Evolutionary conservation across 2,797 vertebrate genomes (phyloP), one percentile per base, ranked within the genome.

Genomic region (Amblyraja radiata): DNA sequence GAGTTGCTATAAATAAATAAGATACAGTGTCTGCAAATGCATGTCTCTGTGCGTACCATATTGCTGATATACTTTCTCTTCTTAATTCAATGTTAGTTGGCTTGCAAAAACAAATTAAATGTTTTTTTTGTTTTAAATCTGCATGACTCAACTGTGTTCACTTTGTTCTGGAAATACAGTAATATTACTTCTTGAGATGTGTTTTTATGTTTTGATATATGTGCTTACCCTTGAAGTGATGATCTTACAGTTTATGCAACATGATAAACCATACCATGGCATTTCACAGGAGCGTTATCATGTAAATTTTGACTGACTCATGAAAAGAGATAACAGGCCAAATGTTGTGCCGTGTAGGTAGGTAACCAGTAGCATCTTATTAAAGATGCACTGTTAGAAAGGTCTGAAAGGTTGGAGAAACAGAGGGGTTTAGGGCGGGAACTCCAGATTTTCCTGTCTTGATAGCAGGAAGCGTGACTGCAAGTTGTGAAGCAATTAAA

Each of bases 131-230:
- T 88, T 88, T 88, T 88, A 68, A 88, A 68, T 14, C n/a, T 88
- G 84, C 84, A 88, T 88, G 84, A 36, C 32, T 88, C 32, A 32
- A 68, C 28, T 88, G 63, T 88, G 61, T 32, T 88, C 84, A 36
- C 61, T 10, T 21, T 88, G 84, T 68, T 88, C n/a, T 65, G 0
- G 68, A 36, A 88, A 16, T 88, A 21, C 84, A 88, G 63, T 88
- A 32, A 36, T 23, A 36, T 68, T 18, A 23, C n/a, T 68, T 68
- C 25, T 25, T 61, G 54, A 61, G 81, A 61, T 61, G 81, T 84
- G 25, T 65, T 88, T 88, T 32, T 68, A 88, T 6, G 2, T 36
- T 88, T 88, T 36, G n/a, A 21, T 68, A 32, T 88, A 18, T 65
- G 61, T 88, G 84, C 65, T 21, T 68, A 65, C 61, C n/a, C 32